phyloP scores from a whole-genome alignment of 2,113 vertebrate genomes.

The Dunckerocampus dactyliophorus region DNA sequence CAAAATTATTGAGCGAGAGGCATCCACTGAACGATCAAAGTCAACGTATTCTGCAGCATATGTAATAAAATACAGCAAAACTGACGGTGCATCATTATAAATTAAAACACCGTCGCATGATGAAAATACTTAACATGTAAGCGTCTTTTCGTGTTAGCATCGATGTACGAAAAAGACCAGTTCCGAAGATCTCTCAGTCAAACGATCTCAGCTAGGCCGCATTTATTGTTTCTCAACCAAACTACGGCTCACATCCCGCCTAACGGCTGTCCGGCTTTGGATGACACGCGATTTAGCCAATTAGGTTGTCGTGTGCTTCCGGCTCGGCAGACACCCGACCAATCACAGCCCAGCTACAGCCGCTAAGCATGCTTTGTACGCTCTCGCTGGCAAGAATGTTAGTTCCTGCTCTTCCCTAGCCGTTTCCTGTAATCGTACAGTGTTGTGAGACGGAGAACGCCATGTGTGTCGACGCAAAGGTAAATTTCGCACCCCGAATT shows the following conservation, averaged over 20 bases:
- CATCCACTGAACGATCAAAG: slow-evolving; percentile 28
- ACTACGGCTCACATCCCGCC: slow-evolving; percentile 61
- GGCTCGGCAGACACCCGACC: slow-evolving; percentile 35
- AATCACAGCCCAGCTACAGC: slow-evolving; percentile 43
- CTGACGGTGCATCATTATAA: slow-evolving; percentile 15
- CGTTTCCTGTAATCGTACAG: slow-evolving; percentile 81
- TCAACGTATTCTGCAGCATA: slow-evolving; percentile 2
- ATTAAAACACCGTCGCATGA: too few relatives aligned
- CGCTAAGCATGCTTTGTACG: slow-evolving; percentile 50
- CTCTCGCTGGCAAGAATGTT: slow-evolving; percentile 68
- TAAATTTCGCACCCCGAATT: slow-evolving; percentile 75
- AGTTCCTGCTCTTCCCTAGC: slow-evolving; percentile 79
- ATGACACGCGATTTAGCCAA: slow-evolving; percentile 36
- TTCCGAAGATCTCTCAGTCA: slow-evolving; percentile 51
- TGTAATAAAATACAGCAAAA: slow-evolving; percentile 40
- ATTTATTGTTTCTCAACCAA: slow-evolving; percentile 72
- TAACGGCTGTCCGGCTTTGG: slow-evolving; percentile 32
- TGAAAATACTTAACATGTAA: too few relatives aligned
- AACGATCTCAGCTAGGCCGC: slow-evolving; percentile 68
- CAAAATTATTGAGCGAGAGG: neutral
- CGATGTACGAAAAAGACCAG: slow-evolving; percentile 25
- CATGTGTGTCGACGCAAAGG: slow-evolving; percentile 82
- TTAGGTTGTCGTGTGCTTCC: slow-evolving; percentile 29
- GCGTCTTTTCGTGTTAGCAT: neutral
- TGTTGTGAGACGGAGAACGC: slow-evolving; percentile 84